Evolutionary conservation across 2,113 vertebrate species (phyloP).

Genomic region (Megaptera novaeangliae): DNA sequence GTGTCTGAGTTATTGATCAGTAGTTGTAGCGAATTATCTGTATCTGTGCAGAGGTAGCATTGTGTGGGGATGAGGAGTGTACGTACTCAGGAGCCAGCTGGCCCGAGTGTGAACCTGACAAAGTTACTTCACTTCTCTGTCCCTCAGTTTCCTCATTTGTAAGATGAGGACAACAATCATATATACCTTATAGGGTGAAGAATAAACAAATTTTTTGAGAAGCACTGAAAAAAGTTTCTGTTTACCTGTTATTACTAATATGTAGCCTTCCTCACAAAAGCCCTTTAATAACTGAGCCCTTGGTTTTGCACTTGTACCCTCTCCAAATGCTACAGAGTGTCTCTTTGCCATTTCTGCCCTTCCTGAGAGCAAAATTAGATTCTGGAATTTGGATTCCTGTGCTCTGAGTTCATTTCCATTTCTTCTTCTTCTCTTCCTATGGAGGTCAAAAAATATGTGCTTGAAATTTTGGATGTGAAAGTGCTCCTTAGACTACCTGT

Average conservation of each 20-base stretch:
- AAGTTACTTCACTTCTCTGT: neutral
- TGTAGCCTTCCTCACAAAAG: neutral
- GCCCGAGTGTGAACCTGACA: neutral
- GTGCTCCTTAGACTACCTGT: neutral
- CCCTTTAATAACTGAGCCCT: neutral
- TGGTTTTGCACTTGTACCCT: neutral
- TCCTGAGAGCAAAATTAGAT: neutral
- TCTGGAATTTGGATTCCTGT: neutral
- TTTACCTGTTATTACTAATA: neutral
- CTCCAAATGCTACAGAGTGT: neutral
- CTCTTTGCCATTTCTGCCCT: neutral
- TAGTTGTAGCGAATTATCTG: neutral
- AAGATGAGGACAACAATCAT: neutral
- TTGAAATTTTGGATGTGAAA: neutral
- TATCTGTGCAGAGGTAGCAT: neutral
- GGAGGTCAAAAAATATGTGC: neutral
- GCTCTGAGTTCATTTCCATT: neutral
- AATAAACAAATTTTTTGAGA: neutral
- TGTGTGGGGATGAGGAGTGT: neutral
- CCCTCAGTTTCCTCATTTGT: neutral
- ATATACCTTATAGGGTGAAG: neutral
- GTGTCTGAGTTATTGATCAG: neutral
- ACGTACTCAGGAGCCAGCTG: fast-evolving
- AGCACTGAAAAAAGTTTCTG: neutral
- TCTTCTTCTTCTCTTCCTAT: neutral